A percentile compares a stretch with the other conserved stretches of the same genome.
phyloP scores from a whole-genome alignment of 2,113 vertebrate species.

The Syngnathus typhle region DNA sequence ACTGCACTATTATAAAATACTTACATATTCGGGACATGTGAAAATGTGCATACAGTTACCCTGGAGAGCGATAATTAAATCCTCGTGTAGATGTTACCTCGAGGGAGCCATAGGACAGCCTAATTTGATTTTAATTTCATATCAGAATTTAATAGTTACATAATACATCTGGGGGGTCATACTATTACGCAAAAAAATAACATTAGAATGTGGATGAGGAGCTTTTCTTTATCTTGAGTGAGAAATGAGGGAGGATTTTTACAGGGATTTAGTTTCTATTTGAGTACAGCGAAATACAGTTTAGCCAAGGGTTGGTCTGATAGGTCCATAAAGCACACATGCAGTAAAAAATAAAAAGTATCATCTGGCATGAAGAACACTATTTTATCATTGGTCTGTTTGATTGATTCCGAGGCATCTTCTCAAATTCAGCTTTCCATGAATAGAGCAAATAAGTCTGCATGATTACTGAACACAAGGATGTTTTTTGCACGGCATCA shows the following conservation, averaged over 20 bases:
- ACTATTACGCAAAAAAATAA: not conserved
- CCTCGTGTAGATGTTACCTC: not conserved
- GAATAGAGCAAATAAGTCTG: not conserved
- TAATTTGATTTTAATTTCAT: not conserved
- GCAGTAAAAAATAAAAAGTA: not conserved
- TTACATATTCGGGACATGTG: not conserved
- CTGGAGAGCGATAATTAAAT: not conserved
- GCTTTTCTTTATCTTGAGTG: not conserved
- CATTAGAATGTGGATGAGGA: not conserved
- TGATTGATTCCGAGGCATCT: not conserved
- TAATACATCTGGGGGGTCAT: not conserved
- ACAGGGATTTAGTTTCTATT: not conserved
- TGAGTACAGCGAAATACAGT: not conserved
- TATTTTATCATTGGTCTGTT: not conserved
- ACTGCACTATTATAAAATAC: not conserved
- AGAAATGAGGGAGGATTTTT: constrained; percentile 1
- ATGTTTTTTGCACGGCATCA: not conserved
- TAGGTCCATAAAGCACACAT: not conserved
- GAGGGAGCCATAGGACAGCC: not conserved
- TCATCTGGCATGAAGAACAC: not conserved
- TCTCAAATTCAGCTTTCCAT: not conserved
- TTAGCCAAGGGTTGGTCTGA: not conserved
- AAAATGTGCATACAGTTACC: not conserved
- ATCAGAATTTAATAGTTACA: not conserved
- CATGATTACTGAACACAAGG: not conserved